A percentile compares a stretch with the other conserved stretches of the same genome.
phyloP scores from a whole-genome alignment of 2,888 invertebrate species.

The Myopa tessellatipennis region DNA sequence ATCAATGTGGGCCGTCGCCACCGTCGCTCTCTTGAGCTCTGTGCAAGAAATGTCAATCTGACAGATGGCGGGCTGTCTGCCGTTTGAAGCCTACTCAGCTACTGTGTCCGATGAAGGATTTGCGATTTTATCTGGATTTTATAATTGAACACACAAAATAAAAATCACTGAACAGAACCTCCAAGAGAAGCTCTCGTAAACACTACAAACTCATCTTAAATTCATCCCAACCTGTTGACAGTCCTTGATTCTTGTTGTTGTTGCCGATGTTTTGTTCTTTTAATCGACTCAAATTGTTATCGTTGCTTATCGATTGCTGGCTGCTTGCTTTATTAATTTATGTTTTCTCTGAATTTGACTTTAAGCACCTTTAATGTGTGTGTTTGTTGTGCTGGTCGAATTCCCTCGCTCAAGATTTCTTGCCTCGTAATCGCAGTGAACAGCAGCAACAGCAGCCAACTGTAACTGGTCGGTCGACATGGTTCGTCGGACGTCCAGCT shows the following conservation, averaged over 20 bases:
- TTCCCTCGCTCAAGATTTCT: background rate
- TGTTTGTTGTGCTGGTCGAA: too few species aligned
- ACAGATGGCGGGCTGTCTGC: constrained; percentile 52
- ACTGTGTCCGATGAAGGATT: constrained; percentile 38
- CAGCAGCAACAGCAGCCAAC: constrained; percentile 34
- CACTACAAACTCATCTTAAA: background rate
- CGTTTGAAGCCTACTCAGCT: constrained; percentile 46
- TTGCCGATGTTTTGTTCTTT: background rate
- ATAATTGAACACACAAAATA: constrained; percentile 30
- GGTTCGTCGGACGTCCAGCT: background rate
- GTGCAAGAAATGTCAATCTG: constrained; percentile 49
- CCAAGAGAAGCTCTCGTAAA: background rate
- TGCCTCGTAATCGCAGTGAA: constrained; percentile 21
- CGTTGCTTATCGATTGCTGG: constrained; percentile 30
- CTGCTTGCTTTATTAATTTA: constrained; percentile 22
- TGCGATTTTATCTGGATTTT: constrained; percentile 33
- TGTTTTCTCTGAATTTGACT: constrained; percentile 22
- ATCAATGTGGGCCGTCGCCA: constrained; percentile 13
- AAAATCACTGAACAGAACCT: background rate
- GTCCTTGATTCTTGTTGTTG: background rate
- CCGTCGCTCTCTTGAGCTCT: constrained; percentile 17
- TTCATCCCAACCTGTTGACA: constrained; percentile 23
- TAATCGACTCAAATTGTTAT: constrained; percentile 35
- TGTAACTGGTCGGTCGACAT: background rate
- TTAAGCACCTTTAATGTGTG: constrained; percentile 11